phyloP scores from a whole-genome alignment of 2,797 vertebrate species.

The Sciurus carolinensis region DNA sequence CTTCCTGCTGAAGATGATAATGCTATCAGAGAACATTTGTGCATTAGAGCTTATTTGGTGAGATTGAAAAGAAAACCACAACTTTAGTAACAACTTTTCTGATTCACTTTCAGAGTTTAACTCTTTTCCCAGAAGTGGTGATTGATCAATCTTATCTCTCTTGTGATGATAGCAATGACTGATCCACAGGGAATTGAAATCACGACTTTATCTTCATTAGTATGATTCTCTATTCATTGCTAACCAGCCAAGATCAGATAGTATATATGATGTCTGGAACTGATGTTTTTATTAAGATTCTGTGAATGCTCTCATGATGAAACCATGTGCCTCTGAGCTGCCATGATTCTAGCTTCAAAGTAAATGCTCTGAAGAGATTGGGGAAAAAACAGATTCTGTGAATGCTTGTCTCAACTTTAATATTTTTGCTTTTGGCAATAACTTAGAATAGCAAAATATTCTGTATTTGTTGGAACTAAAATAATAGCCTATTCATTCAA shows the following conservation, averaged over 20 bases:
- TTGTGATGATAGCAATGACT: slow-evolving; percentile 4
- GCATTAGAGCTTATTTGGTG: slow-evolving; percentile 98
- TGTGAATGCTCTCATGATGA: slow-evolving; percentile 74
- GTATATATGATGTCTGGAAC: neutral
- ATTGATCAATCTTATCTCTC: neutral
- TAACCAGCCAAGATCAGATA: neutral
- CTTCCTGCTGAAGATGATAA: slow-evolving; percentile 96
- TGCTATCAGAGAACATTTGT: slow-evolving; percentile 97
- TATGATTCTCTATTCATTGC: neutral
- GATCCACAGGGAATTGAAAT: neutral
- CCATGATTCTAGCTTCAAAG: slow-evolving; percentile 82
- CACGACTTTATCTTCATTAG: neutral
- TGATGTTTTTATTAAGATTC: slow-evolving; percentile 35
- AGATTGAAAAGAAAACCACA: slow-evolving; percentile 75
- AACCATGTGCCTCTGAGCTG: slow-evolving; percentile 60
- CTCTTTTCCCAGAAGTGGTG: neutral
- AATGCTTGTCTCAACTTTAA: neutral
- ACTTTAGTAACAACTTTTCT: neutral
- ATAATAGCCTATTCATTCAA: neutral
- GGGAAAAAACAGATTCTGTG: neutral
- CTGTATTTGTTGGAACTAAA: slow-evolving; percentile 15
- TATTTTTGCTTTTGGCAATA: slow-evolving; percentile 49
- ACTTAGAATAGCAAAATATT: slow-evolving; percentile 44
- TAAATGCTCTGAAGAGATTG: slow-evolving; percentile 87
- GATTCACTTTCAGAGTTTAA: neutral